Conservation (phyloP, 2,113 vertebrate genomes). For the Corythornis cristatus region DNA sequence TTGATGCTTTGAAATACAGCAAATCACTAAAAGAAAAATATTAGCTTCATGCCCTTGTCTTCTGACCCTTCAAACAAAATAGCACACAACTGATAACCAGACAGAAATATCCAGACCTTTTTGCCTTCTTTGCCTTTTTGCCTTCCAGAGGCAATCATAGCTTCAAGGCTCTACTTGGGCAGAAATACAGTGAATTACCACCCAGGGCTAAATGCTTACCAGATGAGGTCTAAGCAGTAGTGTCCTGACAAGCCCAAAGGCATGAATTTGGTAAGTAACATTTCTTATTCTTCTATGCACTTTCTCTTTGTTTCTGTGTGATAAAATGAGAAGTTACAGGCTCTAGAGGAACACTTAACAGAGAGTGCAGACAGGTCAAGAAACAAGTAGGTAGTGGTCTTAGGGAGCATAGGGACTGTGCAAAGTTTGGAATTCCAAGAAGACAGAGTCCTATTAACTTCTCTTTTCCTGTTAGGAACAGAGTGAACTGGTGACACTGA, state of each 20-base stretch:
- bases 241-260: neutral
- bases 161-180: neutral
- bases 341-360: neutral
- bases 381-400: neutral
- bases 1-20: neutral
- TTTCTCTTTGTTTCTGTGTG: neutral
- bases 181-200: neutral
- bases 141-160: neutral
- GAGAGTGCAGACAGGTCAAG: neutral
- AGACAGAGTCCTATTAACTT: neutral
- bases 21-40: neutral
- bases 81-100: neutral
- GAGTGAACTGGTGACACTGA: neutral
- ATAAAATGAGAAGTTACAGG: neutral
- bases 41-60: neutral
- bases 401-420: neutral
- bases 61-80: neutral
- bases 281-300: neutral
- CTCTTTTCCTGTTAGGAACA: neutral
- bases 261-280: neutral
- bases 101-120: neutral
- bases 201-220: neutral
- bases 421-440: neutral
- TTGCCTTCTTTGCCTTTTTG: neutral
- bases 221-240: neutral